These are phyloP conservation scores for Carettochelys insculpta DNA, from an alignment of 2,113 vertebrate species.

Conservation along the genomic window DNA sequence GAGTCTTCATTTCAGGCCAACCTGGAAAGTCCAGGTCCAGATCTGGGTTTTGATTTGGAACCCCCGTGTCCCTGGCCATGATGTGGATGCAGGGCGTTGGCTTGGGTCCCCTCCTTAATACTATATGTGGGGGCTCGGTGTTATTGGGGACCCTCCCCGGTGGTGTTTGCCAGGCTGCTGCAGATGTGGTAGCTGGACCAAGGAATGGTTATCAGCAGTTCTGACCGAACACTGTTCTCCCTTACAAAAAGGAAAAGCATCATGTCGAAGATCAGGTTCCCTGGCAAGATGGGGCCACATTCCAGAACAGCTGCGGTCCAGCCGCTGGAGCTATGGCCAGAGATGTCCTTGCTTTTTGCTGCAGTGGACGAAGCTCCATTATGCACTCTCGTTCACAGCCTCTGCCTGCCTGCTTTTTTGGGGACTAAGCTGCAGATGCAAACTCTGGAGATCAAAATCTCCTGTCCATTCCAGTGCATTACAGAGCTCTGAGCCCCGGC, in stretches of 20 bases:
- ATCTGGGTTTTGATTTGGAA: neutral
- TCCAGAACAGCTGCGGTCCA: neutral
- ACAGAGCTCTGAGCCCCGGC: neutral
- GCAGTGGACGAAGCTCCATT: neutral
- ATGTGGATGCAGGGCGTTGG: neutral
- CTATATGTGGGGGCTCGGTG: neutral
- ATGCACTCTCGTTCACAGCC: no score
- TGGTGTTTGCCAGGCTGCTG: neutral
- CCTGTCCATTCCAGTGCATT: neutral
- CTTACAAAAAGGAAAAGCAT: neutral
- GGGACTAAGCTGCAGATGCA: neutral
- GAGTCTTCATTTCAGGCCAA: neutral
- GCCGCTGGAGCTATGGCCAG: neutral
- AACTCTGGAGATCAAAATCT: no score
- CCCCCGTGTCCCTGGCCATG: accelerated
- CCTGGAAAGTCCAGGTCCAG: neutral
- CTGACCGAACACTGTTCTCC: neutral
- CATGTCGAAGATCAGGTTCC: neutral
- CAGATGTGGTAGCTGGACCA: neutral
- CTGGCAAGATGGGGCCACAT: neutral
- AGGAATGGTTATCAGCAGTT: neutral
- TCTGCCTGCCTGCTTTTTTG: neutral
- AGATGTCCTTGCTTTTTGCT: neutral
- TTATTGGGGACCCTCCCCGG: neutral
- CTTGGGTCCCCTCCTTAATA: neutral